These are phyloP conservation scores for Zootermopsis nevadensis DNA, from an alignment of 2,888 invertebrate species.

Conservation along the genomic window DNA sequence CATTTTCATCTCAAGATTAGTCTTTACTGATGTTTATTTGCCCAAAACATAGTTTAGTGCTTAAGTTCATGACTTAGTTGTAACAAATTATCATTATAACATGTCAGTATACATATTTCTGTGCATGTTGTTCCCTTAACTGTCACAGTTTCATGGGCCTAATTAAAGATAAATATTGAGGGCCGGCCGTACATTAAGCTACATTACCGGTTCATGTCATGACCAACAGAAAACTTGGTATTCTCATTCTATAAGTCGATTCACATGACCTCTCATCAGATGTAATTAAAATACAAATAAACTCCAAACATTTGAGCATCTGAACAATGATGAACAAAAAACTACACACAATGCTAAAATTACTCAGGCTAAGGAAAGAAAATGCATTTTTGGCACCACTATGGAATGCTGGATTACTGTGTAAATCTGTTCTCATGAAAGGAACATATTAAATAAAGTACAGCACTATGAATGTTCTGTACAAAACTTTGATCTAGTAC, in stretches of 20 bases:
- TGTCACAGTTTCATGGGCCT: too few species aligned
- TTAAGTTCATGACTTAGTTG: too few species aligned
- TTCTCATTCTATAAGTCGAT: background rate
- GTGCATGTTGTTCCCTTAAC: too few species aligned
- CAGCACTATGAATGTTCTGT: background rate
- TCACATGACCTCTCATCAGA: background rate
- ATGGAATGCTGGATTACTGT: constrained; percentile 30
- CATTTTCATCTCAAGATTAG: too few species aligned
- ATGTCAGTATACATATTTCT: too few species aligned
- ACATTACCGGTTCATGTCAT: too few species aligned
- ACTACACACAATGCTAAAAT: constrained; percentile 27
- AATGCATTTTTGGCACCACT: constrained; percentile 33
- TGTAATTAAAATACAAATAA: background rate
- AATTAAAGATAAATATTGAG: too few species aligned
- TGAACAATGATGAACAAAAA: constrained; percentile 15
- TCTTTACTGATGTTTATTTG: too few species aligned
- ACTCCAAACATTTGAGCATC: constrained; percentile 22
- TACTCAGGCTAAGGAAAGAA: constrained; percentile 23
- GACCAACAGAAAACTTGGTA: too few species aligned
- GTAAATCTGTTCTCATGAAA: background rate
- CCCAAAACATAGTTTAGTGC: too few species aligned
- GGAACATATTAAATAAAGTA: background rate
- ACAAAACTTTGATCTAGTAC: background rate
- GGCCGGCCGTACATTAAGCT: too few species aligned
- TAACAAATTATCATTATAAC: too few species aligned